Evolutionary conservation across 2,888 invertebrate species (phyloP), one percentile per base, ranked within the genome.

Genomic region (Caenorhabditis sp.): DNA sequence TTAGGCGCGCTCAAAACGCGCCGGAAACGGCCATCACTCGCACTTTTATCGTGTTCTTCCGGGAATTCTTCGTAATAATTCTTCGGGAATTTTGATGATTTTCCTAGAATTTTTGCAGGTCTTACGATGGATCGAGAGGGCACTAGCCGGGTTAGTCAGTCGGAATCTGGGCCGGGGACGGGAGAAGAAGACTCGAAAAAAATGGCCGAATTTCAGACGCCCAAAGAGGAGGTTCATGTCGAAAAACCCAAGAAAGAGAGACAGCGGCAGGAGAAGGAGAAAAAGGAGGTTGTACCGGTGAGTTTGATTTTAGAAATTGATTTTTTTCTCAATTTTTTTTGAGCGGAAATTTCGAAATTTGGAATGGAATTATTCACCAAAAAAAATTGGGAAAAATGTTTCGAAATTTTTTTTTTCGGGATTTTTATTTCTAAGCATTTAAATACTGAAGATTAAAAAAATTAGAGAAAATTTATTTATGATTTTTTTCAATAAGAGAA

Each of bases 101-200:
- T 18, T n/a, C n/a, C n/a, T n/a, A n/a, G n/a, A n/a, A n/a, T n/a
- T n/a, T n/a, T n/a, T n/a, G n/a, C 40, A 22, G 32, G 56, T 20
- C 11, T 3, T 47, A 37, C 2, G n/a, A 74, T 74, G 72, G 72
- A 74, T 18, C 22, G 44, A 6, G 71, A 47, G 32, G 61, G 61
- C 15, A 64, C 71, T 26, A 56, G 64, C n/a, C 18, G 28, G 18
- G 69, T 68, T 26, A 8, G 53, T 53, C n/a, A n/a, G n/a, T n/a
- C n/a, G n/a, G n/a, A n/a, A n/a, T n/a, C n/a, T n/a, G n/a, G n/a
- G n/a, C n/a, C 2, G 11, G 2, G 53, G 32, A 56, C 4, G 2
- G 26, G 24, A 18, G 18, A 11, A 18, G 47, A 47, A 4, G n/a
- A 18, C 11, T 2, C 15, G 40, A 32, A 9, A 18, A 35, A 50